phyloP scores from a whole-genome alignment of 1,140 invertebrate genomes.

The Drosophila baimaii region DNA sequence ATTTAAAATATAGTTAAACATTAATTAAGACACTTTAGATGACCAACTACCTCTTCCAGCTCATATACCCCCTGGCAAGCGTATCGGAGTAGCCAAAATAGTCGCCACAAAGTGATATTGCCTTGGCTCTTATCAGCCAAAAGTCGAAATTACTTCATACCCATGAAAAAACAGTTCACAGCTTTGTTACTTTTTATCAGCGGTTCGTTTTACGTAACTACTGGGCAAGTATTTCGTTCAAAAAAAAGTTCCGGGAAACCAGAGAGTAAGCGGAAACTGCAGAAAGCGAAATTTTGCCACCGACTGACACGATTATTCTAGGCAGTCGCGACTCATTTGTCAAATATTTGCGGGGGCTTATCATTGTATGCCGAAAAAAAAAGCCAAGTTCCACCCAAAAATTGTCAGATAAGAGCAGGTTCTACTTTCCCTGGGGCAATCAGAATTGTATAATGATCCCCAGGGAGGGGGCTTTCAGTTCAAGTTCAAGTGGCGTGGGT shows the following conservation, averaged over 20 bases:
- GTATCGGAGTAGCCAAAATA: constrained; percentile 24
- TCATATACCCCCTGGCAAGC: constrained; percentile 2
- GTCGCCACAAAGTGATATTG: constrained; percentile 13
- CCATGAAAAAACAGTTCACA: constrained; percentile 26
- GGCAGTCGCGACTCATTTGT: constrained; percentile 34
- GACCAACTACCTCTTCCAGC: background rate
- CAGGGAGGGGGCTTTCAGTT: constrained; percentile 34
- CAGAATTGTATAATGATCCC: constrained; percentile 46
- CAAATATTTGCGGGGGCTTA: constrained; percentile 47
- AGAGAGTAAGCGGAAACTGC: constrained; percentile 30
- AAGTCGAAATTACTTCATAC: constrained; percentile 47
- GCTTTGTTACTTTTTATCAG: constrained; percentile 49
- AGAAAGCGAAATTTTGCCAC: constrained; percentile 22
- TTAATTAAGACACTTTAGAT: background rate
- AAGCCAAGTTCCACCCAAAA: constrained; percentile 20
- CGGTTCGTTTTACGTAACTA: constrained; percentile 36
- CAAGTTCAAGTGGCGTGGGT: constrained; percentile 53
- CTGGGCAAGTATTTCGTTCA: no score
- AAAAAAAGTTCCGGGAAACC: constrained; percentile 17
- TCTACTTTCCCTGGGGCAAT: constrained; percentile 23
- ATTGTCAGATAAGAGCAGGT: constrained; percentile 29
- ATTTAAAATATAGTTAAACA: no score
- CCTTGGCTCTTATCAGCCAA: constrained; percentile 35
- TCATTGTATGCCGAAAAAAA: constrained; percentile 9
- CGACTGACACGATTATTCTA: constrained; percentile 1